A percentile compares a stretch with the other conserved stretches of the same genome.
These are phyloP conservation scores for Eutolmus rufibarbis DNA, from an alignment of 2,888 invertebrate species.

Conservation along the genomic window DNA sequence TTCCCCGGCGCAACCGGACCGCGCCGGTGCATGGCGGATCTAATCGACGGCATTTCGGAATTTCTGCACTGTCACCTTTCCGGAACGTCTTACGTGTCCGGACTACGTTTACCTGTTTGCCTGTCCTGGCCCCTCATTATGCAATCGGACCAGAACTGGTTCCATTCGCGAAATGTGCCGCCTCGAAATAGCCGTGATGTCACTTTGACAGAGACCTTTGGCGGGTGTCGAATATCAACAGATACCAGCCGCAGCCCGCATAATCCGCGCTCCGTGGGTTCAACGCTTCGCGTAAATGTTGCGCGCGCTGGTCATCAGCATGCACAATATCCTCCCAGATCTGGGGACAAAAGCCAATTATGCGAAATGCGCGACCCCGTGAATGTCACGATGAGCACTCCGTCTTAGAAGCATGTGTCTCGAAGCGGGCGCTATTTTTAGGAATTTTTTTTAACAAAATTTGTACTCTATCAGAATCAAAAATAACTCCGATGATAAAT, in stretches of 20 bases:
- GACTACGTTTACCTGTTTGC: not conserved
- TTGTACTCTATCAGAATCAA: too few species aligned
- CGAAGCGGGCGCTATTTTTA: not conserved
- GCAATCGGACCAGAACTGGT: not conserved
- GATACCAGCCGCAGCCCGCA: not conserved
- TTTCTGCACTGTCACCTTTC: constrained; percentile 5
- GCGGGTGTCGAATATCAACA: not conserved
- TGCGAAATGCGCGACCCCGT: not conserved
- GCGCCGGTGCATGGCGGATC: not conserved
- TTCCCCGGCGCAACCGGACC: not conserved
- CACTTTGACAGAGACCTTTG: not conserved
- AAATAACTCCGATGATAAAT: too few species aligned
- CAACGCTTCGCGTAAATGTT: not conserved
- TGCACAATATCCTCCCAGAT: not conserved
- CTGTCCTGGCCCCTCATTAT: not conserved
- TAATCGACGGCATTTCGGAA: not conserved
- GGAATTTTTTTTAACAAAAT: too few species aligned
- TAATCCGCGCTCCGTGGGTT: not conserved
- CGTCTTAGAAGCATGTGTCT: not conserved
- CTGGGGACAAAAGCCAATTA: not conserved
- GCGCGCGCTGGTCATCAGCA: not conserved
- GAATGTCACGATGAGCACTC: not conserved
- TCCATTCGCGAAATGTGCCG: not conserved
- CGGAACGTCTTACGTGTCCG: not conserved
- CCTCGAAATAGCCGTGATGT: constrained; percentile 8